Evolutionary conservation across 2,797 vertebrate genomes (phyloP), one percentile per base, ranked within the genome.

Genomic region (Sebastiscus tertius): DNA sequence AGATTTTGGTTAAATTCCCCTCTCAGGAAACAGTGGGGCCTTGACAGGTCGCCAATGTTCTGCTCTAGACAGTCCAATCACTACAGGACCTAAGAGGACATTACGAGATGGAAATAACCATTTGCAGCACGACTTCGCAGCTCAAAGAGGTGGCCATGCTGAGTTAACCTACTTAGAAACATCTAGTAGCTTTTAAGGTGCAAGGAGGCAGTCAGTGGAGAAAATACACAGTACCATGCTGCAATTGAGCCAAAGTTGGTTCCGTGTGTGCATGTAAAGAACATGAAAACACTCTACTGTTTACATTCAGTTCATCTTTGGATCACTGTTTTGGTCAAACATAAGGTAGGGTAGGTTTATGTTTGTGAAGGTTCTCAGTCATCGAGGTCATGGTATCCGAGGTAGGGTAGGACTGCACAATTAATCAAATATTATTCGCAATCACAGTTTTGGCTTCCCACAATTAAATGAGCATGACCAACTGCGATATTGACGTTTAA

Each of bases 131-230:
- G 6, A 56, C 14, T 61, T n/a, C 18, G 20, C 66, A 59, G 64
- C 73, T 56, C 39, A 60, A 55, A 70, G 76, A 75, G 39, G 58
- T 34, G n/a, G 27, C 31, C 59, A 63, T 55, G 60, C 83, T 49
- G 64, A 39, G 65, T 75, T 83, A 81, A 82, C 69, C 78, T 77
- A 58, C 81, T 86, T 77, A 64, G 54, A 67, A 49, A 64, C 80
- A 56, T 22, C 29, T 6, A 39, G 12, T 77, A 46, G 54, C 54
- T 79, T 84, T 67, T 58, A 75, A 64, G n/a, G 46, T 18, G 4
- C 4, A 31, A 56, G 8, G 39, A 62, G 52, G 34, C 6, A 65
- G 72, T 33, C 9, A 31, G 29, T n/a, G 55, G 20, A n/a, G 60
- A 56, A 73, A 80, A 62, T 5, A 2, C 64, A 77, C 39, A 36